Base-by-base conservation (phyloP, 2,113 vertebrate species). In the Pachyramphus minor region DNA sequence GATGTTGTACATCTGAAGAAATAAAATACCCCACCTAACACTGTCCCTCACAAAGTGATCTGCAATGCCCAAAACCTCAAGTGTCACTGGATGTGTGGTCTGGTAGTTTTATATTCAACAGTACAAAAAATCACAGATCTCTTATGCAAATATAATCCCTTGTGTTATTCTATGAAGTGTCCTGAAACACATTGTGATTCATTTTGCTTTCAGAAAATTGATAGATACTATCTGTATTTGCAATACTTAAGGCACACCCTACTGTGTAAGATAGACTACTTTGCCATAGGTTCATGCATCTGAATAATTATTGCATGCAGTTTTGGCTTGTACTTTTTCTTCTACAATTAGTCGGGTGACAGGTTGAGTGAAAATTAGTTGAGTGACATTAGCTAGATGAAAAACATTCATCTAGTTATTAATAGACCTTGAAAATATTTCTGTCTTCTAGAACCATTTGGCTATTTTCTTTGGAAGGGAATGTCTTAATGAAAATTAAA, bases 361-460 rank as follows among this genome's bases (percentile, higher is more conserved):
- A 68, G 52, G 31, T 45, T 83, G 67, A 88, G 77, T 75, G 62
- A 88, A 79, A 67, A 86, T 92, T 58, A 80, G 59, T 74, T 87
- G 73, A 92, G 58, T 92, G 95, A 62, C 82, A 93, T 96, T 93
- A 95, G 44, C 89, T 91, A 96, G 90, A 96, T 96, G 86, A 97
- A 82, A 74, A 94, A 35, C 45, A 71, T 67, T 69, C 16, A 87
- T 89, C 52, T 55, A 55, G 37, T 67, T 94, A 91, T 96, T 97
- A 97, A 97, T 96, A 96, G 91, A 66, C 79, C 79, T 97, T 94
- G 73, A 90, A 96, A 94, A 89, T 96, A 94, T 96, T 94, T 94
- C 80, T 95, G 72, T 63, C 83, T 94, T 83, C 76, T 93, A 89
- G 85, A 97, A 80, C 45, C 21, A 63, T 93, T 93, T 89, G 94